Base-by-base conservation (phyloP, 1,140 invertebrate species). In the Pteromalus puparum region DNA sequence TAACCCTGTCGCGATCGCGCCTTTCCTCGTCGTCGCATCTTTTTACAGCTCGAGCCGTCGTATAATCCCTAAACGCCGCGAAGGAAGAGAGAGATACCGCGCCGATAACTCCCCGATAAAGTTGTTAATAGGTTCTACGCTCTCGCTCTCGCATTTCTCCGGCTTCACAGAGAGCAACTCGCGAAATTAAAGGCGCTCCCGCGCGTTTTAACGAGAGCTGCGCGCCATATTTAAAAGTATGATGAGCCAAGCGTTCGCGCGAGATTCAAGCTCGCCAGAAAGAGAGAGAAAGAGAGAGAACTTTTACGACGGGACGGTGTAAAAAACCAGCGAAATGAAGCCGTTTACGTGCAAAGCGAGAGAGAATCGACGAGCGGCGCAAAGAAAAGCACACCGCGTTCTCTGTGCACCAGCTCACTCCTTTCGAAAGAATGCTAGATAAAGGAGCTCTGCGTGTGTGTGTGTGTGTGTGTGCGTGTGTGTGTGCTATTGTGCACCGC, bases 271-370 rank as follows among this genome's bases (percentile, higher is more conserved):
- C 53, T 48, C n/a, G 18, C 76, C 24, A 7, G 18, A 61, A 21
- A 61, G 53, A 61, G 53, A 61, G 18, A 61, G 53, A 61, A 21
- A 53, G 48, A 53, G 48, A 53, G 48, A 53, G 48, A 76, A 81
- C 65, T 80, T 86, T 85, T 85, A 85, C 84, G 84, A 85, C 84
- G 48, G 84, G 84, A 85, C 84, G 84, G 21, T 46, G 84, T 85
- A 81, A 82, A 81, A 82, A 81, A 4, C 53, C 53, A 7, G 53
- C 79, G 74, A 82, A 85, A 85, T 85, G 84, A 85, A 85, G 84
- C 79, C 78, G 84, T 85, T 85, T 85, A 81, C 84, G 84, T 81
- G 78, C 70, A 70, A 78, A 83, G 74, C 53, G 74, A 42, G 77
- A 30, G 53, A 46, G 53, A 83, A 79, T 73, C 75, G 75, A 83